Base-by-base conservation (phyloP, 2,888 invertebrate species). In the Pseudococcus jackbeardsleyi region DNA sequence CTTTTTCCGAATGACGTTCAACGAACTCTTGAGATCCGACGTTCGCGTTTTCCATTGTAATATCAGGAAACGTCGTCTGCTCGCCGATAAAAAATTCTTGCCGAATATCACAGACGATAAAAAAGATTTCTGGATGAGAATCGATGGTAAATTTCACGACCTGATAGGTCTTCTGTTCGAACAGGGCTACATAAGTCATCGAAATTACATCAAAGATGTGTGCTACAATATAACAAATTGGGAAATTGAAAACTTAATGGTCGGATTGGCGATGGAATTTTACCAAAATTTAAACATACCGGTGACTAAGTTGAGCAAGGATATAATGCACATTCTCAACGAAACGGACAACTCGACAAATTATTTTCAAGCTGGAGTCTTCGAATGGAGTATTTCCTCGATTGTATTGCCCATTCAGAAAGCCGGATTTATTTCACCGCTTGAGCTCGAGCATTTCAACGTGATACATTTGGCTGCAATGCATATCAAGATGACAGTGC, bases 181-280 rank as follows among this genome's bases (percentile, higher is more conserved):
- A 26, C 26, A 72, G 3, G 68, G 68, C 12, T 72, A 72, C 26
- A 26, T 72, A 1, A 2, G 68, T 72, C 68, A 72, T 12, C 15
- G 12, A 72, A 33, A 22, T 15, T 72, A 22, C 68, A 72, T 72
- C 68, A 72, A 33, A 33, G 33, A 72, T 33, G 68, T 9, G 0
- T 15, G 68, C 12, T 33, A 72, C 12, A 72, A 72, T 1, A 72
- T 72, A 72, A 26, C 68, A 9, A 72, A 72, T 33, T 33, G 26
- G n/a, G 68, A 72, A 26, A 72, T 72, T 11, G 68, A 72, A 72
- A 72, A 33, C n/a, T 72, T 72, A 72, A 26, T 72, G 2, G 12
- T 72, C 9, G 26, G 33, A 3, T 6, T 33, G 6, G 22, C 33
- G 12, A 11, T 72, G 5, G 33, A 72, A 33, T 72, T 72, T 12